Conservation (phyloP, 1,140 invertebrate species). For the Polyergus mexicanus region DNA sequence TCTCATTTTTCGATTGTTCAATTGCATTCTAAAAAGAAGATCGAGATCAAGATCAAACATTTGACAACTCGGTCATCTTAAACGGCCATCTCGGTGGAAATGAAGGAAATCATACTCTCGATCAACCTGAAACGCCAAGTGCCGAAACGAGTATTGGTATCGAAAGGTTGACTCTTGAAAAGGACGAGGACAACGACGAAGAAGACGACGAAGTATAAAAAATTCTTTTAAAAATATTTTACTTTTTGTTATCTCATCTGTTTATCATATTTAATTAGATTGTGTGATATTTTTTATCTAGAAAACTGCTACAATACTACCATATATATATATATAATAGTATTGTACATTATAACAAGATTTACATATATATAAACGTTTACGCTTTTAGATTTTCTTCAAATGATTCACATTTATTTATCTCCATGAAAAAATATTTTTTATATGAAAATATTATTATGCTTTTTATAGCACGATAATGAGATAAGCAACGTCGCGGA, state of each 20-base stretch:
- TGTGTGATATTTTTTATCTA: not conserved
- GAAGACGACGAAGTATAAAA: conserved; percentile 42
- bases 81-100: not conserved
- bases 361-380: not conserved
- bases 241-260: not conserved
- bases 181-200: conserved; percentile 54
- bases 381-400: not conserved
- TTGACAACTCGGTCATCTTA: conserved; percentile 35
- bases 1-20: not conserved
- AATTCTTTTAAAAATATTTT: not conserved
- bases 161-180: conserved; percentile 59
- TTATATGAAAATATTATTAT: conserved; percentile 2
- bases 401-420: not conserved
- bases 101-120: conserved; percentile 25
- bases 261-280: conserved; percentile 16
- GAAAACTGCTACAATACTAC: not conserved
- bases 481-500: conserved; percentile 66
- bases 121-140: not conserved
- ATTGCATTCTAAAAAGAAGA: not conserved
- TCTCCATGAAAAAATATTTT: not conserved
- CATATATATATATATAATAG: too few species aligned
- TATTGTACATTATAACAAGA: not conserved
- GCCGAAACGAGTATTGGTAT: not conserved
- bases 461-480: conserved; percentile 47
- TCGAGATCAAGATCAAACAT: conserved; percentile 25